Percentiles rank a stretch among this genome's conserved stretches.
Evolutionary conservation across 2,113 vertebrate species (phyloP).

Genomic region (rabbit (Oryctolagus cuniculus)): mOryCun1.1 NC_091443.1:26777501-26778000

Average conservation of each 20-base stretch:
- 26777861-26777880: neutral
- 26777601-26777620: neutral
- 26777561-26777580: neutral
- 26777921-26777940: slow-evolving; percentile 7
- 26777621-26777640: slow-evolving; percentile 11
- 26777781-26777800: neutral
- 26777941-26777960: neutral
- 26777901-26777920: neutral
- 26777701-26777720: neutral
- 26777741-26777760: neutral
- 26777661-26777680: neutral
- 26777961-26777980: neutral
- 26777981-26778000: neutral
- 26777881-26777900: neutral
- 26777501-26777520: slow-evolving; percentile 65
- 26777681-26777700: slow-evolving; percentile 2
- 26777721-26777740: neutral
- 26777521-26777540: neutral
- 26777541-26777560: neutral
- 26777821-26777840: too few species aligned
- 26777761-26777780: neutral
- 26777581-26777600: neutral
- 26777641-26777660: slow-evolving; percentile 35
- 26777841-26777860: neutral
- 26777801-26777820: rapidly evolving